Conservation (phyloP, 2,113 vertebrate genomes). For the Herpetotheres cachinnans region DNA sequence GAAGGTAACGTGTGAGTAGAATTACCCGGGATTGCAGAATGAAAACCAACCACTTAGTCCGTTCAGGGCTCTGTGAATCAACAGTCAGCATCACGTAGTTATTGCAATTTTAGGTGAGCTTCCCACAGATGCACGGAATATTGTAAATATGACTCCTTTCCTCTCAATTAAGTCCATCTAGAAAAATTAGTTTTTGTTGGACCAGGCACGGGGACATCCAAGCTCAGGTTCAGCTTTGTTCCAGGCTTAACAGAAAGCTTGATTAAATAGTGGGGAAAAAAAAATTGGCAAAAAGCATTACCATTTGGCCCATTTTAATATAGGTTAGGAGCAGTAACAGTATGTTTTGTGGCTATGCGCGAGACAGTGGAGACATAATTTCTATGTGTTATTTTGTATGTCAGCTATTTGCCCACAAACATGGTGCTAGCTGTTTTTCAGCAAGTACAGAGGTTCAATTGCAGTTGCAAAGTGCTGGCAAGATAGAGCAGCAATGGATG, state of each 20-base stretch:
- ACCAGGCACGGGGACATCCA: neutral
- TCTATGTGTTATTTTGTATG: neutral
- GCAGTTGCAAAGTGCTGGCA: neutral
- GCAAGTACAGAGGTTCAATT: neutral
- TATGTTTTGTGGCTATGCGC: neutral
- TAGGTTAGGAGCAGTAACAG: neutral
- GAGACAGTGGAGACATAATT: neutral
- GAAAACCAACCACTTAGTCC: neutral
- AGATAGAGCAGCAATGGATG: neutral
- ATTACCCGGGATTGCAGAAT: neutral
- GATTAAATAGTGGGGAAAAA: neutral
- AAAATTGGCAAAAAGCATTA: neutral
- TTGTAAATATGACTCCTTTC: neutral
- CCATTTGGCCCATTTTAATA: neutral
- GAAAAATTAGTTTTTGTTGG: neutral
- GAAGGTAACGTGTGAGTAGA: neutral
- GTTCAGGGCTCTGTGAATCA: neutral
- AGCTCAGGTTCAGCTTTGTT: neutral
- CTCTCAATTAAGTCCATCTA: neutral
- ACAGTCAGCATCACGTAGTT: neutral
- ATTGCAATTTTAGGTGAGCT: neutral
- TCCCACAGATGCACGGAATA: neutral
- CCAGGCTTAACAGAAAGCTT: neutral
- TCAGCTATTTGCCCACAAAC: neutral
- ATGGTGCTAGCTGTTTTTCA: neutral